phyloP scores from a whole-genome alignment of 2,888 invertebrate species.

The Didymodactylos carnosus region DNA sequence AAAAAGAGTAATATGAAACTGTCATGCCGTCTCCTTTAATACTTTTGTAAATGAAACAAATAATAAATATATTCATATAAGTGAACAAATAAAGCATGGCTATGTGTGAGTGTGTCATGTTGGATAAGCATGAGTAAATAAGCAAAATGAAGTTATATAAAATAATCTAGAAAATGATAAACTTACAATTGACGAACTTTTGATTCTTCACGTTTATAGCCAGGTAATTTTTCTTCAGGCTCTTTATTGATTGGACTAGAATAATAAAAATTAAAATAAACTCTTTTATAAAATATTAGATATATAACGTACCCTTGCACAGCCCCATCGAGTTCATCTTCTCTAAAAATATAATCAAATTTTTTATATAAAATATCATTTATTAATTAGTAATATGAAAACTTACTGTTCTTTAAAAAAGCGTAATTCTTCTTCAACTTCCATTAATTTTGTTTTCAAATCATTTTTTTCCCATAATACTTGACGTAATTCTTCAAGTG shows the following conservation, averaged over 20 bases:
- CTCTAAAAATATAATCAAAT: neutral
- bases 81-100: too few species aligned
- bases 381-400: neutral
- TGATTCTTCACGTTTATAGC: neutral
- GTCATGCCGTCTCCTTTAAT: too few species aligned
- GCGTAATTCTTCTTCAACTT: slow-evolving; percentile 74
- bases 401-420: slow-evolving; percentile 45
- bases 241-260: neutral
- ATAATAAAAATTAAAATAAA: too few species aligned
- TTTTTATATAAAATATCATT: neutral
- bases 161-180: neutral
- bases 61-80: too few species aligned
- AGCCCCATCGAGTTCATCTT: neutral
- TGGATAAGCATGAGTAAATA: too few species aligned
- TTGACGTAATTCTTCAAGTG: slow-evolving; percentile 60
- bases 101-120: too few species aligned
- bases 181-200: slow-evolving; percentile 1
- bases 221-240: neutral
- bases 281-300: too few species aligned
- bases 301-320: too few species aligned
- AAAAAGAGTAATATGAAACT: neutral
- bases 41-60: too few species aligned
- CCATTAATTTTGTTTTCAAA: slow-evolving; percentile 65
- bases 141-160: too few species aligned
- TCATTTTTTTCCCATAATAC: slow-evolving; percentile 77